phyloP scores from a whole-genome alignment of 35 echinoderm and acorn worm genomes.

The Lytechinus variegatus region DNA sequence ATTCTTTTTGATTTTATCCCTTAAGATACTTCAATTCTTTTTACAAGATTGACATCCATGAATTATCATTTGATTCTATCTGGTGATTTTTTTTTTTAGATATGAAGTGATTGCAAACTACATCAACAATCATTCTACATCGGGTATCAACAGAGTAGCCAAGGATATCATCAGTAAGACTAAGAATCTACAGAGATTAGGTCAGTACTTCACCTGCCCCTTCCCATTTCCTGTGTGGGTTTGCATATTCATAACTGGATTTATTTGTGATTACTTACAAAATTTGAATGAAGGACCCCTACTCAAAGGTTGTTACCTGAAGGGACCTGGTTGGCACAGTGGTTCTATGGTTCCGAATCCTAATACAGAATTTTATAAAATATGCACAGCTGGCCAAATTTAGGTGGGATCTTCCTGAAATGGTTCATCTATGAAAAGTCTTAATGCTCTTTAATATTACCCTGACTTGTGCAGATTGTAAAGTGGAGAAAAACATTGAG shows the following conservation, averaged over 20 bases:
- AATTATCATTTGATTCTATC: not conserved
- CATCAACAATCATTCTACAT: slow-evolving; percentile 92
- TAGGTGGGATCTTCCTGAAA: no score
- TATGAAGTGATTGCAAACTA: slow-evolving; percentile 94
- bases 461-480: no score
- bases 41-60: not conserved
- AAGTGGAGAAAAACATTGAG: no score
- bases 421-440: no score
- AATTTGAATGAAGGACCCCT: not conserved
- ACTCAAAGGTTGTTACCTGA: not conserved
- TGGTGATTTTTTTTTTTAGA: slow-evolving; percentile 35
- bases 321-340: no score
- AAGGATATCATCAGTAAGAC: slow-evolving; percentile 97
- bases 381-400: no score
- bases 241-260: not conserved
- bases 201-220: slow-evolving; percentile 56
- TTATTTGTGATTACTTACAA: not conserved
- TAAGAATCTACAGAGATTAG: slow-evolving; percentile 94
- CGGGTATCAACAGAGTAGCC: slow-evolving; percentile 76
- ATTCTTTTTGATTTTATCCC: no score
- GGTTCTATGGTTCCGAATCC: no score
- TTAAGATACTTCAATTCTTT: no score
- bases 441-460: no score
- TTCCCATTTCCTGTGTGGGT: not conserved
- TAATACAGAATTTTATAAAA: no score